phyloP scores from a whole-genome alignment of 2,888 invertebrate genomes.

The Stenodera caucasica region DNA sequence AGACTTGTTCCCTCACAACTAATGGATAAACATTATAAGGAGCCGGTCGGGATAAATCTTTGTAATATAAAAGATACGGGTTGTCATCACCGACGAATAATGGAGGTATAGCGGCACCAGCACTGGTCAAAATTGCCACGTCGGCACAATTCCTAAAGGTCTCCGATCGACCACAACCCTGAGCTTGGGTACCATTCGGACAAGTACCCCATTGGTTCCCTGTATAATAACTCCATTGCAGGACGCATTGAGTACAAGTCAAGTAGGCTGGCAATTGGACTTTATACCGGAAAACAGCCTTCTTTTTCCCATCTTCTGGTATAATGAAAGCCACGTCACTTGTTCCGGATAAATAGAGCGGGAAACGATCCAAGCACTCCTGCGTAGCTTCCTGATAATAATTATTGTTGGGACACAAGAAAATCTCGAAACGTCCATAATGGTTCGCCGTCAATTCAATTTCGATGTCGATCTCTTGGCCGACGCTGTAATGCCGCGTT shows the following conservation, averaged over 20 bases:
- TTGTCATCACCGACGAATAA: slow-evolving; percentile 69
- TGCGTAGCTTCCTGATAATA: slow-evolving; percentile 70
- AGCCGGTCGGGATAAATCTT: slow-evolving; percentile 66
- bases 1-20: slow-evolving; percentile 81
- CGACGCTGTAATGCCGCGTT: slow-evolving; percentile 74
- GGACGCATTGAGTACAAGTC: slow-evolving; percentile 78
- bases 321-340: slow-evolving; percentile 57
- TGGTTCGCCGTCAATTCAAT: slow-evolving; percentile 89
- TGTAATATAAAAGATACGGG: slow-evolving; percentile 77
- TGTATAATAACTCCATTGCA: slow-evolving; percentile 88
- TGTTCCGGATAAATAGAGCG: slow-evolving; percentile 60
- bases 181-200: slow-evolving; percentile 71
- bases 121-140: slow-evolving; percentile 75
- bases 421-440: slow-evolving; percentile 83
- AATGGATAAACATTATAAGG: slow-evolving; percentile 70
- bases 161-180: slow-evolving; percentile 88
- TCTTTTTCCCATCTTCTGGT: slow-evolving; percentile 75
- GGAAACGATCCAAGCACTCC: slow-evolving; percentile 74
- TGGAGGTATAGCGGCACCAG: slow-evolving; percentile 71
- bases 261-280: slow-evolving; percentile 59
- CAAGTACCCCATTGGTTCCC: slow-evolving; percentile 80
- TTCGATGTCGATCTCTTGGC: slow-evolving; percentile 69
- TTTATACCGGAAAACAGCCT: slow-evolving; percentile 72
- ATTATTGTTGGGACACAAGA: slow-evolving; percentile 78
- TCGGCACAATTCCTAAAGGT: slow-evolving; percentile 87